Evolutionary conservation across 2,113 vertebrate genomes (phyloP).

Genomic region (Alexandromys fortis): DNA sequence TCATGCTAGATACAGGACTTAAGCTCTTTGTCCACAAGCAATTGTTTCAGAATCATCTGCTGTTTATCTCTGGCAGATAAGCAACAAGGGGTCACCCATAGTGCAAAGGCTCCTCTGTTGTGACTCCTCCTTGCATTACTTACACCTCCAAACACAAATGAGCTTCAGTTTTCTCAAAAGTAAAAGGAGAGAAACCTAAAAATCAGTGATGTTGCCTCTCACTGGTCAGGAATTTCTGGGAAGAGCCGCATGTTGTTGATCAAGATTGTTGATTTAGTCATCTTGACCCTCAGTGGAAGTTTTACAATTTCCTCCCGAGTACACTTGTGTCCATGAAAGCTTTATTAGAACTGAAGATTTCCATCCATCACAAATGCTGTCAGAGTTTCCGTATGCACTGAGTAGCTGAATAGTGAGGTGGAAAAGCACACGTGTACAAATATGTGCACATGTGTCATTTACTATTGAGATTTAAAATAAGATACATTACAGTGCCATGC

Average conservation of each 20-base stretch:
- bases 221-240: conserved; percentile 14
- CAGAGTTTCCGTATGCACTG: neutral
- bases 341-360: conserved; percentile 17
- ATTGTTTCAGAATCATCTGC: neutral
- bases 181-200: neutral
- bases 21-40: neutral
- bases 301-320: conserved; percentile 22
- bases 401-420: neutral
- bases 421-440: neutral
- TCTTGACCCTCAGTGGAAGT: neutral
- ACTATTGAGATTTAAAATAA: neutral
- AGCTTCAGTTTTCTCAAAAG: neutral
- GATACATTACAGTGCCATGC: no score
- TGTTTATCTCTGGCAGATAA: neutral
- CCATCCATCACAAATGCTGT: neutral
- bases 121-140: neutral
- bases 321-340: neutral
- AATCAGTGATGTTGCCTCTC: conserved; percentile 23
- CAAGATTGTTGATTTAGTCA: conserved; percentile 17
- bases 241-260: neutral
- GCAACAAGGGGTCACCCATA: neutral
- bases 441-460: neutral
- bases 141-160: neutral
- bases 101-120: neutral
- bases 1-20: neutral